Percentiles rank a stretch among this genome's conserved stretches.
These are phyloP conservation scores for Ormyrus pomaceus DNA, from an alignment of 2,888 invertebrate genomes.

Conservation along the genomic window DNA sequence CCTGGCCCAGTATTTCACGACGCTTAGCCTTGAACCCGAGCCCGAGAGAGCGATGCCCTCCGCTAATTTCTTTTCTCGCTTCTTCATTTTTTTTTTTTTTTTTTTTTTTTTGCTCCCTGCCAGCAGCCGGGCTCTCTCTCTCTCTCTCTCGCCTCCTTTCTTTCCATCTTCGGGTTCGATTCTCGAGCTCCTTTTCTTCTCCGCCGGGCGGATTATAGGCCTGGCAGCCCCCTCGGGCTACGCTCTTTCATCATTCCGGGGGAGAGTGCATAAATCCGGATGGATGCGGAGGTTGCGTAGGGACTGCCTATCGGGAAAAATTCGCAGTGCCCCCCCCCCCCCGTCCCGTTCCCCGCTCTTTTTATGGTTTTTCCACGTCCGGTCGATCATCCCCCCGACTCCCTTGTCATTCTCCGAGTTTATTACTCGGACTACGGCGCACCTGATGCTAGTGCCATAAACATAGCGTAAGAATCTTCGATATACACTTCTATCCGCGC, in stretches of 20 bases:
- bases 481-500: no score
- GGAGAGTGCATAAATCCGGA: constrained; percentile 8
- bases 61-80: constrained; percentile 57
- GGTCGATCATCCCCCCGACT: constrained; percentile 7
- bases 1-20: constrained; percentile 68
- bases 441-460: constrained; percentile 36
- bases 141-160: constrained; percentile 38
- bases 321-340: background rate
- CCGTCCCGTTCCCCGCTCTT: background rate
- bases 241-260: constrained; percentile 26
- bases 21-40: constrained; percentile 72
- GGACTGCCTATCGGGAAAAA: constrained; percentile 14
- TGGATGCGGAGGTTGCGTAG: background rate
- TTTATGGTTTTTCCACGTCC: constrained; percentile 1
- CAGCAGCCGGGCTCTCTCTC: constrained; percentile 26
- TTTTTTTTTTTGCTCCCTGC: constrained; percentile 39
- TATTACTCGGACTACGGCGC: constrained; percentile 5
- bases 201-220: constrained; percentile 10
- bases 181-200: constrained; percentile 25
- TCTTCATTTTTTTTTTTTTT: constrained; percentile 50
- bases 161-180: constrained; percentile 37
- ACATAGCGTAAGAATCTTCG: background rate
- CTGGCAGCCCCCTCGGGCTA: background rate
- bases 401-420: constrained; percentile 15
- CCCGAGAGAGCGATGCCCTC: constrained; percentile 61